Percentiles rank a stretch among this genome's conserved stretches.
Evolutionary conservation across 2,797 vertebrate species (phyloP).

Genomic region (Anguilla megastoma): DNA sequence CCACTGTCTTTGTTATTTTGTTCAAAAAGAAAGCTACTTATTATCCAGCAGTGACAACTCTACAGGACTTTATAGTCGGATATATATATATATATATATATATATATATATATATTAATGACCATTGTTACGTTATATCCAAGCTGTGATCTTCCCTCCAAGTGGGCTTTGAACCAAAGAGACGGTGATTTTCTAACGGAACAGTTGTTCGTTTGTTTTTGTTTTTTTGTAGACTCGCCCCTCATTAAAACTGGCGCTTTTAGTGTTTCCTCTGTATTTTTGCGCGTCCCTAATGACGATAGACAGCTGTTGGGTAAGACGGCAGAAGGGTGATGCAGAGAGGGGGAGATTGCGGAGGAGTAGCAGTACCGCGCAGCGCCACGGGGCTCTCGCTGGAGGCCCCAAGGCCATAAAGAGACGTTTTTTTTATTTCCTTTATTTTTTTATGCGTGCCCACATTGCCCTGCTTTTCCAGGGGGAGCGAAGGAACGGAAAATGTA

Average conservation of each 20-base stretch:
- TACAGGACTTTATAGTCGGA: slow-evolving; percentile 62
- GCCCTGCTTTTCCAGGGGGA: neutral
- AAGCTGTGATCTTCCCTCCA: neutral
- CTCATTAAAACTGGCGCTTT: slow-evolving; percentile 9
- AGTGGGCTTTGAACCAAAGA: slow-evolving; percentile 19
- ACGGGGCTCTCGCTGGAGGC: neutral
- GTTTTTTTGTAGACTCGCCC: neutral
- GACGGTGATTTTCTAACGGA: neutral
- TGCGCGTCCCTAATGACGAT: neutral
- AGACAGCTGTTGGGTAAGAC: neutral
- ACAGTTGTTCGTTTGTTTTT: slow-evolving; percentile 5
- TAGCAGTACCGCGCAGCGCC: neutral
- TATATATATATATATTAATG: slow-evolving; percentile 71
- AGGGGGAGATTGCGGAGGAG: neutral
- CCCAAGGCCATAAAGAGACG: neutral
- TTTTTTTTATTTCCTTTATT: neutral
- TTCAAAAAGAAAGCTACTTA: slow-evolving; percentile 59
- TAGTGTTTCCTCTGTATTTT: neutral
- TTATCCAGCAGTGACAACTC: slow-evolving; percentile 58
- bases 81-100: slow-evolving; percentile 45
- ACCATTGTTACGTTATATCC: neutral
- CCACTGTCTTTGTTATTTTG: slow-evolving; percentile 57
- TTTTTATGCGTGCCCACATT: slow-evolving; percentile 6
- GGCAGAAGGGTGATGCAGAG: neutral
- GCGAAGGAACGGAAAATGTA: slow-evolving; percentile 13